Conservation (phyloP, 2,797 vertebrate genomes). For the Molossus alvarezi region DNA sequence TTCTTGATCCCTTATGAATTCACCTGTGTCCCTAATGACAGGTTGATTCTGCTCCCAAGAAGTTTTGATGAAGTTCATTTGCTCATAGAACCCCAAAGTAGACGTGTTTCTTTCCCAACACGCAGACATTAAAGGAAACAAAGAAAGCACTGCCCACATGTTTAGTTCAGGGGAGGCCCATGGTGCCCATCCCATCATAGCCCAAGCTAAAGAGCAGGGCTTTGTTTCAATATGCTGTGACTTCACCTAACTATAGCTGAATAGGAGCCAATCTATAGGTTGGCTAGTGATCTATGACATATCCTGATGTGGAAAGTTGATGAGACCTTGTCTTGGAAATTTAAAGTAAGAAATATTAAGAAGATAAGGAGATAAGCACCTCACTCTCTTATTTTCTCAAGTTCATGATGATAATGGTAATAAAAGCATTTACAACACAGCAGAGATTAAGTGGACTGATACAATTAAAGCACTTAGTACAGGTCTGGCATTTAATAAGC, state of each 20-base stretch:
- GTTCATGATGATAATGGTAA: background rate
- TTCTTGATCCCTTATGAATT: background rate
- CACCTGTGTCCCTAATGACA: background rate
- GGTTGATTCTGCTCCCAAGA: background rate
- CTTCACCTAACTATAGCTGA: background rate
- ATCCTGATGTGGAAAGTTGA: background rate
- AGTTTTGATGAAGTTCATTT: background rate
- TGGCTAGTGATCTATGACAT: background rate
- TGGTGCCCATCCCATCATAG: background rate
- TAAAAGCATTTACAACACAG: conserved; percentile 1
- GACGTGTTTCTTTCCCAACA: background rate
- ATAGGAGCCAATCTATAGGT: background rate
- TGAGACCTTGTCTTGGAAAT: conserved; percentile 19
- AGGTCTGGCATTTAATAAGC: background rate
- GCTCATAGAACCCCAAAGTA: background rate
- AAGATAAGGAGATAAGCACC: background rate
- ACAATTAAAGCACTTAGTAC: background rate
- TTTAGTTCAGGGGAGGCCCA: background rate
- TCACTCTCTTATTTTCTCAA: background rate
- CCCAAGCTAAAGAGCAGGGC: background rate
- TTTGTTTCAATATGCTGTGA: background rate
- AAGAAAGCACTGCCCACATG: background rate
- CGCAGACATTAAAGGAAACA: background rate
- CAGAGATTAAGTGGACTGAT: background rate
- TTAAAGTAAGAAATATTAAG: conserved; percentile 23